A percentile compares a stretch with the other conserved stretches of the same genome.
These are phyloP conservation scores for Zygogramma bicolorata DNA, from an alignment of 2,888 invertebrate species.

Conservation along the genomic window DNA sequence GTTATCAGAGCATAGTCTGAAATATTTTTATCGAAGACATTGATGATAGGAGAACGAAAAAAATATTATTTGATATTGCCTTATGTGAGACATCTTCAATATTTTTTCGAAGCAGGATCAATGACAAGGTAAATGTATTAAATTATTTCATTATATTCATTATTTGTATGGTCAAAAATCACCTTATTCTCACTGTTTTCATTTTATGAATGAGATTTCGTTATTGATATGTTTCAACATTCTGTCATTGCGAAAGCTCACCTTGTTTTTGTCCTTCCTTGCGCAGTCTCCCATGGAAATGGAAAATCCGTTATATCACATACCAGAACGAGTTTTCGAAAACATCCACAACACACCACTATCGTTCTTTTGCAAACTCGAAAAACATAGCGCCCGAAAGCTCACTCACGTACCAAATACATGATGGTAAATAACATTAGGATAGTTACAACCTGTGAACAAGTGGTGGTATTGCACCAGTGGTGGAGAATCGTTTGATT, in stretches of 20 bases:
- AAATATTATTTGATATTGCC: no score
- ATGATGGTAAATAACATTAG: constrained; percentile 6
- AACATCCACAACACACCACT: neutral
- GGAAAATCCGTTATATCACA: neutral
- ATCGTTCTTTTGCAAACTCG: neutral
- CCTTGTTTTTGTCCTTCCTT: neutral
- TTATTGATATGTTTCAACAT: no score
- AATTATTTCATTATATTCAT: no score
- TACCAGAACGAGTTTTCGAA: neutral
- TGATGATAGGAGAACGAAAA: no score
- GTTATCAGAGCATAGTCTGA: no score
- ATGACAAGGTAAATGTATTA: no score
- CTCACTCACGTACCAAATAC: constrained; percentile 15
- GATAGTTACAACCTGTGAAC: constrained; percentile 33
- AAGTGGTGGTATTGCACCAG: constrained; percentile 28
- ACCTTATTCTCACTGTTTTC: no score
- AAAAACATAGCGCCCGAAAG: constrained; percentile 4
- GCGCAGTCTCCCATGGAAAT: neutral
- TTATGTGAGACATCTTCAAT: no score
- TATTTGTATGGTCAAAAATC: no score
- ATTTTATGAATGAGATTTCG: no score
- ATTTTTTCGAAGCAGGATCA: no score
- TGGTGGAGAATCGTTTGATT: neutral
- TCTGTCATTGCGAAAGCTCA: neutral
- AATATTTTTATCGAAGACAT: no score